phyloP scores from a whole-genome alignment of 2,888 invertebrate genomes.

The Nyleta sp. region DNA sequence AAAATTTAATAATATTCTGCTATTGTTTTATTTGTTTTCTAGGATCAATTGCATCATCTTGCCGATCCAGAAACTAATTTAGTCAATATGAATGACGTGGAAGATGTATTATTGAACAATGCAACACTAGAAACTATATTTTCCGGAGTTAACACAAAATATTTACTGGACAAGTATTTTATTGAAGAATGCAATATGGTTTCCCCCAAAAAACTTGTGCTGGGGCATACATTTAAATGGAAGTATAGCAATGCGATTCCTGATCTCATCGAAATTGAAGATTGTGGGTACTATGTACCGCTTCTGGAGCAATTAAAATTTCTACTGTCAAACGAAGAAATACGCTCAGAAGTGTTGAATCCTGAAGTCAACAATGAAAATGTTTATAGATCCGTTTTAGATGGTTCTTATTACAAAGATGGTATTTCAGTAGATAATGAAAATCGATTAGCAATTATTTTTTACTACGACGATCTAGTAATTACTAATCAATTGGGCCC shows the following conservation, averaged over 20 bases:
- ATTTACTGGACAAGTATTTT: slow-evolving; percentile 21
- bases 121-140: neutral
- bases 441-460: slow-evolving; percentile 5
- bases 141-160: slow-evolving; percentile 11
- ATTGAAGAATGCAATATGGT: slow-evolving; percentile 21
- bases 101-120: neutral
- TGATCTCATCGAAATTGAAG: slow-evolving; percentile 17
- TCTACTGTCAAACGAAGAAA: slow-evolving; percentile 56
- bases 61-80: slow-evolving; percentile 1
- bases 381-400: slow-evolving; percentile 4
- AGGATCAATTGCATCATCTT: slow-evolving; percentile 10
- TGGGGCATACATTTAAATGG: slow-evolving; percentile 11
- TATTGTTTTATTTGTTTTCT: slow-evolving; percentile 1
- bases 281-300: slow-evolving; percentile 56
- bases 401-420: slow-evolving; percentile 4
- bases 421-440: neutral
- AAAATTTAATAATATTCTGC: no score
- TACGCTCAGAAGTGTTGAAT: neutral
- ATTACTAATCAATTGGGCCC: neutral
- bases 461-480: slow-evolving; percentile 10
- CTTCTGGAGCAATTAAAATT: slow-evolving; percentile 51
- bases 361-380: neutral
- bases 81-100: slow-evolving; percentile 1
- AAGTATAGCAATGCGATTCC: slow-evolving; percentile 10
- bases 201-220: neutral